phyloP scores from a whole-genome alignment of 2,113 vertebrate species.

The Aspidoscelis tigris region DNA sequence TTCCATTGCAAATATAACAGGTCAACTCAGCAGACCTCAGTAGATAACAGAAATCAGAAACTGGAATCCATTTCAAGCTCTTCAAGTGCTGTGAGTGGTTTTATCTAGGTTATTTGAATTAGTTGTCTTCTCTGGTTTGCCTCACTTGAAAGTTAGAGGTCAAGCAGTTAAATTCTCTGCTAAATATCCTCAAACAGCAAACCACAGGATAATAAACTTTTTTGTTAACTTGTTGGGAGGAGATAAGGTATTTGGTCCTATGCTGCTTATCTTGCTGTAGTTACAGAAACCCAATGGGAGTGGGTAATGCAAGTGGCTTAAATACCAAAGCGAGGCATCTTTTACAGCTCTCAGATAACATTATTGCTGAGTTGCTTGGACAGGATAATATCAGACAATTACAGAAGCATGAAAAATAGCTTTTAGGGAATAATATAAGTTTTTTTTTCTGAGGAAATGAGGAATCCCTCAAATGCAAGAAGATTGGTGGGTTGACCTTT shows the following conservation, averaged over 20 bases:
- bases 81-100: constrained; percentile 58
- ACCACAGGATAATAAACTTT: constrained; percentile 38
- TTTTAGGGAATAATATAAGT: constrained; percentile 42
- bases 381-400: constrained; percentile 63
- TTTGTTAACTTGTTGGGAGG: constrained; percentile 46
- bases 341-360: constrained; percentile 60
- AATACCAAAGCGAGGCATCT: constrained; percentile 55
- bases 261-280: constrained; percentile 61
- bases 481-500: constrained; percentile 54
- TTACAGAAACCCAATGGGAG: constrained; percentile 58
- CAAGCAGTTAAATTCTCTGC: constrained; percentile 58
- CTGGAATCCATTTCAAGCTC: not conserved
- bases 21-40: constrained; percentile 41
- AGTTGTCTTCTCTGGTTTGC: constrained; percentile 55
- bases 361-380: constrained; percentile 61
- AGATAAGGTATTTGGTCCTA: constrained; percentile 68
- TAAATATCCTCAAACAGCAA: constrained; percentile 52
- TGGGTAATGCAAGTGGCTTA: constrained; percentile 55
- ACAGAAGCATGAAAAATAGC: constrained; percentile 59
- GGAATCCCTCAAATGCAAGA: constrained; percentile 44
- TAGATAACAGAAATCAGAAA: constrained; percentile 63
- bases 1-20: not conserved
- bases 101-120: constrained; percentile 64
- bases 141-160: constrained; percentile 39
- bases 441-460: constrained; percentile 31